These are phyloP conservation scores for Meta bourneti DNA, from an alignment of 2,888 invertebrate genomes.

Conservation along the genomic window DNA sequence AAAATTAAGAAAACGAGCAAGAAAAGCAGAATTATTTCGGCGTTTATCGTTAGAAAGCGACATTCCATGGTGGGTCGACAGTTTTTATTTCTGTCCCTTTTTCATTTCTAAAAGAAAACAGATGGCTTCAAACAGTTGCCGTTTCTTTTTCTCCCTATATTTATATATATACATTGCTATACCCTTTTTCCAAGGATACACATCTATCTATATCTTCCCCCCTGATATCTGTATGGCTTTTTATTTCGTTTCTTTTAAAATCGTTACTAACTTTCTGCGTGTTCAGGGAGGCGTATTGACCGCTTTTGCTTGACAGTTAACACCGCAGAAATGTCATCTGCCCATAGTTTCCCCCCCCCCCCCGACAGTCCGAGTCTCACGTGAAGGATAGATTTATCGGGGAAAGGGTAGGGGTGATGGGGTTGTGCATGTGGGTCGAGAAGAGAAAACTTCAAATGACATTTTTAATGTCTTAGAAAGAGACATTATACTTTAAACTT, in stretches of 20 bases:
- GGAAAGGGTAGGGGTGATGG: conserved; percentile 16
- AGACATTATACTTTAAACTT: conserved; percentile 35
- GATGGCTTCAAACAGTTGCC: conserved; percentile 66
- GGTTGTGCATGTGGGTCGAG: not conserved
- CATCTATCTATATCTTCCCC: conserved; percentile 52
- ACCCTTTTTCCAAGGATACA: conserved; percentile 46
- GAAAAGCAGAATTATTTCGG: conserved; percentile 39
- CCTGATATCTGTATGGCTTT: conserved; percentile 57
- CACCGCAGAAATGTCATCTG: conserved; percentile 66
- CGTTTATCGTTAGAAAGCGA: conserved; percentile 74
- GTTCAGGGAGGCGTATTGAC: conserved; percentile 64
- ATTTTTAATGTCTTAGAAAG: conserved; percentile 52
- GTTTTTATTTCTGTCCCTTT: conserved; percentile 9
- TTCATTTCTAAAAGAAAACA: conserved; percentile 33
- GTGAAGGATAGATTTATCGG: conserved; percentile 58
- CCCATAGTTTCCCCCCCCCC: not conserved
- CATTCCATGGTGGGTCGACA: conserved; percentile 57
- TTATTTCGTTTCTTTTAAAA: conserved; percentile 45
- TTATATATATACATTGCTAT: conserved; percentile 50
- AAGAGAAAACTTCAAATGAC: conserved; percentile 4
- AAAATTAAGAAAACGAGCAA: conserved; percentile 25
- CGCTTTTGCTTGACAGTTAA: conserved; percentile 73
- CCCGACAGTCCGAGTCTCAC: not conserved
- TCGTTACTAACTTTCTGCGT: conserved; percentile 70
- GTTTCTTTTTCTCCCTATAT: conserved; percentile 52